Base-by-base conservation (phyloP, 2,113 vertebrate species). In the Trichechus manatus region DNA sequence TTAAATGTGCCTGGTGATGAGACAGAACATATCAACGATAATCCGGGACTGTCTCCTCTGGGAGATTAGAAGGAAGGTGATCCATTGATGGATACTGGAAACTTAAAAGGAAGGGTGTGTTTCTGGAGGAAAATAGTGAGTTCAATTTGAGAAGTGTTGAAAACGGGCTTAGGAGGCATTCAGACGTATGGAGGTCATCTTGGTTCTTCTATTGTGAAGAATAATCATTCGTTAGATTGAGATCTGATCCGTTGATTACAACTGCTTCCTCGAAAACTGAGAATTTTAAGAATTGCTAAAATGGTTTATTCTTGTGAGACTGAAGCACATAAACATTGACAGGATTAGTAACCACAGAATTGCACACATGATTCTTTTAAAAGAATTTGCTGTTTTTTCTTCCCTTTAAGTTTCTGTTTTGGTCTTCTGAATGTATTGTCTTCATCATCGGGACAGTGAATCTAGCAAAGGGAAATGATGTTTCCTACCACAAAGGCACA, bases 121-220 rank as follows among this genome's bases (percentile, higher is more conserved):
- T 79, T 91, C 31, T 88, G 42, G 23, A 56, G 23, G 56, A 77
- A 81, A 89, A 86, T 6, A 95, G 70, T 36, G 36, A 87, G 20
- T 70, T 95, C 78, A 56, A 66, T 94, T 33, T 64, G 36, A 53
- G 11, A 93, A 75, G 17, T 53, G 11, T 86, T 87, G 61, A 96
- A 93, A 94, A 5, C 42, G 42, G 14, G 27, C 36, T 89, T 92
- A 91, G 53, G 74, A 85, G 82, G 47, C 42, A 89, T 91, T 91
- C 72, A 78, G 42, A 91, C 5, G 31, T 29, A n/a, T 11, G 68
- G 70, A 64, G 31, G 44, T 61, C 47, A 72, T 85, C n/a, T 47
- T 1, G 10, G 29, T 25, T 83, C 91, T 82, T 81, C 50, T 87
- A 47, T 79, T 91, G 19, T 75, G 39, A 77, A 79, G 27, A 61